Evolutionary conservation across 2,888 invertebrate species (phyloP), one percentile per base, ranked within the genome.

Genomic region (Melanostoma scalare): DNA sequence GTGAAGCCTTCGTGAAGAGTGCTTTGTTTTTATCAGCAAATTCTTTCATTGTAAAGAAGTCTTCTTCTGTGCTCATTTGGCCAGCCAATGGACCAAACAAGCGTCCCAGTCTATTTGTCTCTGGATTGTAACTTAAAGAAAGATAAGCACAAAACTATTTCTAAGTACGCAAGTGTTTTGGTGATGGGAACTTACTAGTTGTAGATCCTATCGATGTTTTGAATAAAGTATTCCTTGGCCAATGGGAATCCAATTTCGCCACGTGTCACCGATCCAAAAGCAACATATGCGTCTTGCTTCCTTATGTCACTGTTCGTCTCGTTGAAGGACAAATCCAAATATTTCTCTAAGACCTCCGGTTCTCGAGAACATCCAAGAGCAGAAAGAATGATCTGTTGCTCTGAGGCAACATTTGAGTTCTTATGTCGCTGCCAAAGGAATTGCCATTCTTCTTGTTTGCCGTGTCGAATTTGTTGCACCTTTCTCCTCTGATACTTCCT

Each of bases 391-490:
- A 92, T 92, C 67, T 92, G 91, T 81, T 94, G 93, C 78, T 96
- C 96, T 4, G 94, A 92, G 0, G 95, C 95, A 20, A 95, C 93
- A 89, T 94, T 94, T 6, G 95, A 92, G 44, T 91, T 91, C 85
- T 92, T 91, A 87, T 94, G 95, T 71, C 94, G 92, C 10, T 93
- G 89, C 92, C 95, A 95, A 20, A 95, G 92, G 92, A 96, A 96
- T 42, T 95, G 91, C 96, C 96, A 97, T 86, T 95, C 94, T 0
- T 91, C 90, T 84, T 94, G 93, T 5, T 92, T 92, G 50, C 96
- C 96, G 86, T 94, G 91, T 6, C 92, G 91, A 9, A 96, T 92
- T 0, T n/a, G n/a, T n/a, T n/a, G n/a, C n/a, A n/a, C n/a, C n/a
- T n/a, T n/a, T n/a, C n/a, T n/a, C n/a, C n/a, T n/a, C n/a, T n/a